These are phyloP conservation scores for Drosophila glabriapex DNA, from an alignment of 2,888 invertebrate genomes.

Conservation along the genomic window DNA sequence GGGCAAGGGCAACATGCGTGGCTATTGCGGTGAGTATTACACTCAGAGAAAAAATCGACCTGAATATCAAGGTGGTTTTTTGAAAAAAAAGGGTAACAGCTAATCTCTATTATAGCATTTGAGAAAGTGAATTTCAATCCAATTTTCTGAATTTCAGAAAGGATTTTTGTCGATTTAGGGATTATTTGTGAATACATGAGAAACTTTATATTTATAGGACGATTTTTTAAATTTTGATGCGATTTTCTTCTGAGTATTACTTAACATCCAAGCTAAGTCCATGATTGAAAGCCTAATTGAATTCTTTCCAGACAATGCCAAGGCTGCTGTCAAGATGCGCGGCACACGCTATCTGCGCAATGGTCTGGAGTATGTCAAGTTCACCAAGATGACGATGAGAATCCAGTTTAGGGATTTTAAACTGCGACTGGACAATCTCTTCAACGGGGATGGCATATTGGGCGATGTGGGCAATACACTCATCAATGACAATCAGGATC, in stretches of 20 bases:
- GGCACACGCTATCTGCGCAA: constrained; percentile 78
- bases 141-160: no score
- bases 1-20: constrained; percentile 84
- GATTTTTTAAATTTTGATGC: background rate
- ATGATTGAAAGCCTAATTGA: accelerated
- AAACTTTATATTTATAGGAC: no score
- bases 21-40: constrained; percentile 77
- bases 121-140: no score
- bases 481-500: constrained; percentile 84
- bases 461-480: constrained; percentile 84
- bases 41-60: background rate
- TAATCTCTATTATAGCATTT: no score
- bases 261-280: background rate
- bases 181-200: background rate
- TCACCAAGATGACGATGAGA: constrained; percentile 82
- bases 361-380: constrained; percentile 83
- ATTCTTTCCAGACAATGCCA: constrained; percentile 79
- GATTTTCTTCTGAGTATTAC: background rate
- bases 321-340: constrained; percentile 83
- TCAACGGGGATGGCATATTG: constrained; percentile 83
- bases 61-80: background rate
- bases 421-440: constrained; percentile 83
- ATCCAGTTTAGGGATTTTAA: constrained; percentile 83
- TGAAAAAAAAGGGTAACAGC: no score
- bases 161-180: background rate